Percentiles rank a stretch among this genome's conserved stretches.
These are phyloP conservation scores for Phyllopteryx taeniolatus DNA, from an alignment of 2,113 vertebrate genomes.

Conservation along the genomic window DNA sequence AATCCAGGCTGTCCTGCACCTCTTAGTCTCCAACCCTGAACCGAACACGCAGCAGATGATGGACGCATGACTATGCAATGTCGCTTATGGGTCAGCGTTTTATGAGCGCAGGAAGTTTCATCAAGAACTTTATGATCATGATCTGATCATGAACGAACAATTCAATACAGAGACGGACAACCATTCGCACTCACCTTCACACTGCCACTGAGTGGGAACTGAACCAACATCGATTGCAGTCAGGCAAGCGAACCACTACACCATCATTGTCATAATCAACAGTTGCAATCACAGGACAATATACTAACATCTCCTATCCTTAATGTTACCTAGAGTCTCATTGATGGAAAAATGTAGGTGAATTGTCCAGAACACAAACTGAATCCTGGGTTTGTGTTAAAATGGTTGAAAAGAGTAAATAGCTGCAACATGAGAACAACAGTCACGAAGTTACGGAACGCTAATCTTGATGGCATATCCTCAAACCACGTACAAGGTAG, in stretches of 20 bases:
- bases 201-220: background rate
- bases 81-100: background rate
- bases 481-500: background rate
- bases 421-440: background rate
- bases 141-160: slow-evolving; percentile 26
- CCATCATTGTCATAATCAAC: background rate
- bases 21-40: background rate
- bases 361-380: no score
- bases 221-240: background rate
- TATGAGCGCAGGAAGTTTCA: background rate
- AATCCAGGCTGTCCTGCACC: background rate
- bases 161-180: background rate
- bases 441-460: background rate
- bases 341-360: no score
- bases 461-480: background rate
- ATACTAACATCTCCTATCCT: no score
- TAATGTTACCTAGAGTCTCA: no score
- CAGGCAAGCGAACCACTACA: background rate
- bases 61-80: background rate
- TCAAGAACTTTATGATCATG: slow-evolving; percentile 32
- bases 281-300: background rate
- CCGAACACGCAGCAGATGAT: background rate
- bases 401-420: no score
- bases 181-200: background rate
- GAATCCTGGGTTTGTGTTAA: no score